Evolutionary conservation across 2,888 invertebrate genomes (phyloP).

Genomic region (Synergus gifuensis): DNA sequence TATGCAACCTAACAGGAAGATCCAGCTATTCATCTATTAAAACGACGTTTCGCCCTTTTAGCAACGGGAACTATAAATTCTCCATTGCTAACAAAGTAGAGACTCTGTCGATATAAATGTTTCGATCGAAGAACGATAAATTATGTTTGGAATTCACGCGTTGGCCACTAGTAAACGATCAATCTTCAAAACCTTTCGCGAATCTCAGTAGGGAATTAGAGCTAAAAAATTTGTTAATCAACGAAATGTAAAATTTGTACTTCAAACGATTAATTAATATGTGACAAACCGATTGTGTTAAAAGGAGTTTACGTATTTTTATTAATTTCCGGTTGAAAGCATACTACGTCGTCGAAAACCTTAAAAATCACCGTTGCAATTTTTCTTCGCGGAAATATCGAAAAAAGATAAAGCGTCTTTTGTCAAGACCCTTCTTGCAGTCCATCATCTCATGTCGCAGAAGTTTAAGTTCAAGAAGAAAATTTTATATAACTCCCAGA

Average conservation of each 20-base stretch:
- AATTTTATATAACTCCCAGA: not conserved
- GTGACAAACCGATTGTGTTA: not conserved
- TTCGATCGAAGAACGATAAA: not conserved
- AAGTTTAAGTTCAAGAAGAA: not conserved
- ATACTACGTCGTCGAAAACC: not conserved
- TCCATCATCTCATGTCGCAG: not conserved
- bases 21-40: conserved; percentile 16
- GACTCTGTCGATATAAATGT: conserved; percentile 12
- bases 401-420: not conserved
- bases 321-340: not conserved
- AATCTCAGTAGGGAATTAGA: not conserved
- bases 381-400: not conserved
- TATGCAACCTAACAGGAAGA: not conserved
- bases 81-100: conserved; percentile 8
- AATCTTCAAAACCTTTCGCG: not conserved
- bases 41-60: conserved; percentile 5
- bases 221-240: not conserved
- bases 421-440: not conserved
- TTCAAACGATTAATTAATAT: not conserved
- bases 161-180: conserved; percentile 1
- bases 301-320: not conserved
- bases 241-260: not conserved
- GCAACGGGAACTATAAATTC: conserved; percentile 6
- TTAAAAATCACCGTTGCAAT: not conserved
- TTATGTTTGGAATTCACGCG: conserved; percentile 1